phyloP scores from a whole-genome alignment of 2,888 invertebrate genomes.

The Trichacis sp. region DNA sequence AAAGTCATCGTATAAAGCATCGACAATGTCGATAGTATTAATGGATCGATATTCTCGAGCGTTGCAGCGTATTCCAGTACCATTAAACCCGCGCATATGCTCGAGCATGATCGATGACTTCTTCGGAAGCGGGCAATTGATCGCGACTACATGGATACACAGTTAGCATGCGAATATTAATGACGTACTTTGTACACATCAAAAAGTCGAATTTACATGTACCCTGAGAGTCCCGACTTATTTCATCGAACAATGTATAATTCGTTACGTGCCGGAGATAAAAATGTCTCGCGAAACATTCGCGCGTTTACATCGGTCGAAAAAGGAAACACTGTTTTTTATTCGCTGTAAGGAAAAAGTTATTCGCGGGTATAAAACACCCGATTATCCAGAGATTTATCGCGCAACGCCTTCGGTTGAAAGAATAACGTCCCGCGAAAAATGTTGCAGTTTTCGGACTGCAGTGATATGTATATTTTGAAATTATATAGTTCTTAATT shows the following conservation, averaged over 20 bases:
- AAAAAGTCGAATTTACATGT: slow-evolving; percentile 39
- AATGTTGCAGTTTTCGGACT: neutral
- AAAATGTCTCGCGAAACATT: slow-evolving; percentile 19
- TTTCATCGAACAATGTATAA: slow-evolving; percentile 41
- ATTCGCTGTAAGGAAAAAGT: slow-evolving; percentile 23
- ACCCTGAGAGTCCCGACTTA: slow-evolving; percentile 32
- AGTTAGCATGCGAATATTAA: slow-evolving; percentile 44
- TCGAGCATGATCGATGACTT: slow-evolving; percentile 57
- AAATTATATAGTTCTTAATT: too few relatives aligned
- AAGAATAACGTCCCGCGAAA: neutral
- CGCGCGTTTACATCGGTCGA: slow-evolving; percentile 2
- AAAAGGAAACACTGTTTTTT: neutral
- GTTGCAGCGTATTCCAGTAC: slow-evolving; percentile 46
- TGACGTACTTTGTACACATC: slow-evolving; percentile 44
- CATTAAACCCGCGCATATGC: slow-evolving; percentile 51
- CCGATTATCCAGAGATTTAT: slow-evolving; percentile 39
- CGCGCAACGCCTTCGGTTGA: neutral
- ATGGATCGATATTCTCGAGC: slow-evolving; percentile 53
- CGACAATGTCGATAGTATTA: slow-evolving; percentile 50
- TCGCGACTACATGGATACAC: slow-evolving; percentile 49
- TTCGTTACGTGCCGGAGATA: slow-evolving; percentile 39
- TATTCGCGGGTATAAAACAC: slow-evolving; percentile 23
- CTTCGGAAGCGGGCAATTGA: slow-evolving; percentile 58
- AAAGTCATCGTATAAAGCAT: slow-evolving; percentile 31
- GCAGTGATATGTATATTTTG: too few relatives aligned